Evolutionary conservation across 2,888 invertebrate genomes (phyloP).

Genomic region (Andrena chrysosceles): DNA sequence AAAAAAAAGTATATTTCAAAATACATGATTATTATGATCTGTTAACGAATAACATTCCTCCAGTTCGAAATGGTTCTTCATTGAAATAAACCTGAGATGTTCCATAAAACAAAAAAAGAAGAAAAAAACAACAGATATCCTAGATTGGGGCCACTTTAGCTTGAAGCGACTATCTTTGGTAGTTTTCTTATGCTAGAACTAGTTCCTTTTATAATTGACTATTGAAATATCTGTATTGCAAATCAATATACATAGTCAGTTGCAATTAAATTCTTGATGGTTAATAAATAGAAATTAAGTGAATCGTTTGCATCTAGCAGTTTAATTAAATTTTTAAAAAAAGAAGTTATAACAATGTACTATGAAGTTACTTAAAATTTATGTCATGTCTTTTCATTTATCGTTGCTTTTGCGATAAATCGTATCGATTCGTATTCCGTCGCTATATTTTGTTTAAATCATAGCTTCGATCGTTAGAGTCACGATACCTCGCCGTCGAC

Average conservation of each 20-base stretch:
- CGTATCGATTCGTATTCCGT: slow-evolving; percentile 18
- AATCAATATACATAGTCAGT: slow-evolving; percentile 24
- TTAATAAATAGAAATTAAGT: slow-evolving; percentile 24
- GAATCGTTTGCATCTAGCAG: slow-evolving; percentile 23
- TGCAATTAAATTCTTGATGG: slow-evolving; percentile 26
- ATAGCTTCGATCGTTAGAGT: slow-evolving; percentile 29
- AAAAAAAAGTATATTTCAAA: slow-evolving; percentile 23
- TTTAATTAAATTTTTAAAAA: slow-evolving; percentile 54
- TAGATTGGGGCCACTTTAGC: slow-evolving; percentile 14
- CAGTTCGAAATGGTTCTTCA: slow-evolving; percentile 22
- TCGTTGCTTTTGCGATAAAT: slow-evolving; percentile 26
- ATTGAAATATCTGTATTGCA: slow-evolving; percentile 33
- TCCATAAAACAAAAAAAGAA: background rate
- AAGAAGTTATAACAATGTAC: slow-evolving; percentile 35
- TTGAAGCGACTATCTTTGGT: slow-evolving; percentile 54
- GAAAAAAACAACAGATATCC: slow-evolving; percentile 4
- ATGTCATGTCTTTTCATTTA: slow-evolving; percentile 41
- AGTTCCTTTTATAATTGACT: slow-evolving; percentile 54
- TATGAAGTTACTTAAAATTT: slow-evolving; percentile 50
- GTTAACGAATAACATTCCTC: slow-evolving; percentile 37
- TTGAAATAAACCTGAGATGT: slow-evolving; percentile 7
- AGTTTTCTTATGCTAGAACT: slow-evolving; percentile 41
- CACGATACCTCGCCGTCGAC: slow-evolving; percentile 13
- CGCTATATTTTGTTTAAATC: slow-evolving; percentile 5
- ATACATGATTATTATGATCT: slow-evolving; percentile 17